Evolutionary conservation across 2,888 invertebrate species (phyloP).

Genomic region (Drosophila ezoana): DNA sequence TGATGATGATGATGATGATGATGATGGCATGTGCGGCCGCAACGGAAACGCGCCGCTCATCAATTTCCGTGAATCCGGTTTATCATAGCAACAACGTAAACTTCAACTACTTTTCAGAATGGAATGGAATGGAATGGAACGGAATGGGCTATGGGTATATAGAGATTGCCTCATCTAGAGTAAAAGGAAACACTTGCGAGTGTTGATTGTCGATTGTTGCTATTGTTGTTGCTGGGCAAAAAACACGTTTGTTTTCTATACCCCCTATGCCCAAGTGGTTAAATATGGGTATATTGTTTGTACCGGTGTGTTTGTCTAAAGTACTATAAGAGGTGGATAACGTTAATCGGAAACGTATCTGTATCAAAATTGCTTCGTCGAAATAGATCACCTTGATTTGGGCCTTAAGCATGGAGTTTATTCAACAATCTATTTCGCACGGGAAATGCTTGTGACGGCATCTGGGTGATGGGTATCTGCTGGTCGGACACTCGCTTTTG

Average conservation of each 20-base stretch:
- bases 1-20: constrained; percentile 5
- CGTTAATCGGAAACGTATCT: too few species aligned
- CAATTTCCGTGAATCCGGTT: constrained; percentile 63
- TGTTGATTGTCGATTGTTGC: neutral
- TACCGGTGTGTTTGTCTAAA: too few species aligned
- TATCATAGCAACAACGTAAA: constrained; percentile 31
- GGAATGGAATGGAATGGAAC: constrained; percentile 1
- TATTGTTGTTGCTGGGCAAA: neutral
- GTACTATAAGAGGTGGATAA: too few species aligned
- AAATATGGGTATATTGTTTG: neutral
- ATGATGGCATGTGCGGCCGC: constrained; percentile 23
- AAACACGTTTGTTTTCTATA: constrained; percentile 26
- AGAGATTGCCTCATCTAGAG: constrained; percentile 17
- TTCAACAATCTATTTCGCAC: too few species aligned
- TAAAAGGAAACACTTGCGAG: constrained; percentile 4
- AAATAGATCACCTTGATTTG: too few species aligned
- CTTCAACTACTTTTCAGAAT: constrained; percentile 9
- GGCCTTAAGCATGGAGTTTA: too few species aligned
- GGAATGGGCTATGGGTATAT: neutral
- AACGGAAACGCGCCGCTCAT: constrained; percentile 48
- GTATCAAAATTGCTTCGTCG: too few species aligned
- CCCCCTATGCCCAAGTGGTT: neutral
- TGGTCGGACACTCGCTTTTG: neutral
- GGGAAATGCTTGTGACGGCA: too few species aligned
- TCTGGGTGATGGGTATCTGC: neutral